Base-by-base conservation (phyloP, 2,113 vertebrate species). In the Epinephelus lanceolatus region DNA sequence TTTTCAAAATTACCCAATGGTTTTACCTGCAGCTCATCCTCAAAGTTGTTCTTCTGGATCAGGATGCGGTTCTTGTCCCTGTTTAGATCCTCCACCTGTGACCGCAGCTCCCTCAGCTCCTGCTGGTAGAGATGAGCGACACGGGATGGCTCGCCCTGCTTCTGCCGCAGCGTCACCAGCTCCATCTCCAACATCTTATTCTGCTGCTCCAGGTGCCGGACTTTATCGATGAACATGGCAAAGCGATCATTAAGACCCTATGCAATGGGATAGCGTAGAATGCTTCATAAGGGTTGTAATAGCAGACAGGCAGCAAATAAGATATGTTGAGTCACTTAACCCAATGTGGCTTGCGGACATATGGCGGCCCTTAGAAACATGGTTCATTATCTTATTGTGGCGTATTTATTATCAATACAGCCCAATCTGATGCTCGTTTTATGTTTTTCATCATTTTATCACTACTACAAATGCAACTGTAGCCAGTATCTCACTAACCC, bases 171-270 rank as follows among this genome's bases (percentile, higher is more conserved):
- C 0, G 94, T 93, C 2, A 93, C 91, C 87, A 97, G 89, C 92
- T 97, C 97, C 2, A 91, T 85, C 92, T 97, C 97, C 78, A 97
- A 77, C 3, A 93, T 87, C 13, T 95, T 95, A 69, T 97, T 97
- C 88, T 96, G 96, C 82, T 96, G 96, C 91, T 97, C 96, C 90
- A 97, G 91, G 85, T 96, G 95, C 18, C 95, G 95, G 47, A 97
- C 96, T 89, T 96, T 97, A 71, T 97, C 96, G 57, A 97, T 97
- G 95, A 97, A 97, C 87, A 95, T 94, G 3, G 96, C 96, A 69
- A 97, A 97, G 85, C 97, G 96, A 86, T 97, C 96, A 61, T 97
- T 97, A 75, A 97, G 95, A 71, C 96, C 93, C 93, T 93, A 15
- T 0, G 30, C 0, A 25, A 77, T 25, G 56, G 17, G 13, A 78